Evolutionary conservation across 2,888 invertebrate species (phyloP).

Genomic region (Camponotus fellah): DNA sequence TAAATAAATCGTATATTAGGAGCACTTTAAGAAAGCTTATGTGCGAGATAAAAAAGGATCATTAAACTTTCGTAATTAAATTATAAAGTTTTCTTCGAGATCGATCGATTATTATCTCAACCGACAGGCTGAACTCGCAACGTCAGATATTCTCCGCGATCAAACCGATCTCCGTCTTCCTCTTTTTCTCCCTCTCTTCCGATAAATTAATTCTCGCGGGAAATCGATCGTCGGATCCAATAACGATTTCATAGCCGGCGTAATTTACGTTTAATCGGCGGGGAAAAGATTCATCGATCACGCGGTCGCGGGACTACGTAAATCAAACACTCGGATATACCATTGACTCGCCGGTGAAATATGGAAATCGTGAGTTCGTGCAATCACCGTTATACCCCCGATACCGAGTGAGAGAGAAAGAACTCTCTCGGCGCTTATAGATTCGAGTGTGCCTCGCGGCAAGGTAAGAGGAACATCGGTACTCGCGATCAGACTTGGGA

Average conservation of each 20-base stretch:
- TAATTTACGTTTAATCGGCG: slow-evolving; percentile 53
- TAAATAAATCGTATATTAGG: background rate
- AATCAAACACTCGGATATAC: slow-evolving; percentile 67
- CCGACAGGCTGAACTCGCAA: slow-evolving; percentile 48
- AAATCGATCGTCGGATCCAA: slow-evolving; percentile 51
- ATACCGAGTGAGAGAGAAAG: slow-evolving; percentile 58
- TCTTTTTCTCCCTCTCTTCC: slow-evolving; percentile 6
- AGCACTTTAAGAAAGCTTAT: slow-evolving; percentile 57
- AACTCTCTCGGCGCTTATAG: slow-evolving; percentile 45
- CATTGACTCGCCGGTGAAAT: slow-evolving; percentile 68
- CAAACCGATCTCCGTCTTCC: slow-evolving; percentile 11
- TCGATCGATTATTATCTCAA: slow-evolving; percentile 44
- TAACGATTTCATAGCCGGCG: slow-evolving; percentile 53
- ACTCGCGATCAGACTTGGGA: slow-evolving; percentile 47
- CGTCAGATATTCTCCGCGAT: slow-evolving; percentile 4
- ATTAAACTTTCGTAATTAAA: slow-evolving; percentile 60
- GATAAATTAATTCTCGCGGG: slow-evolving; percentile 48
- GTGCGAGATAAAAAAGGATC: slow-evolving; percentile 22
- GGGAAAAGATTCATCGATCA: slow-evolving; percentile 56
- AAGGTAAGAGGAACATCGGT: slow-evolving; percentile 63
- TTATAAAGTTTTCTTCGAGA: slow-evolving; percentile 45
- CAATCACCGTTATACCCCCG: slow-evolving; percentile 78
- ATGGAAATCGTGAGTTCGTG: slow-evolving; percentile 74
- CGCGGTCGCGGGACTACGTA: slow-evolving; percentile 61
- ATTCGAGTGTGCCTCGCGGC: slow-evolving; percentile 63